These are phyloP conservation scores for Eupithecia insigniata DNA, from an alignment of 2,888 invertebrate genomes.

Conservation along the genomic window DNA sequence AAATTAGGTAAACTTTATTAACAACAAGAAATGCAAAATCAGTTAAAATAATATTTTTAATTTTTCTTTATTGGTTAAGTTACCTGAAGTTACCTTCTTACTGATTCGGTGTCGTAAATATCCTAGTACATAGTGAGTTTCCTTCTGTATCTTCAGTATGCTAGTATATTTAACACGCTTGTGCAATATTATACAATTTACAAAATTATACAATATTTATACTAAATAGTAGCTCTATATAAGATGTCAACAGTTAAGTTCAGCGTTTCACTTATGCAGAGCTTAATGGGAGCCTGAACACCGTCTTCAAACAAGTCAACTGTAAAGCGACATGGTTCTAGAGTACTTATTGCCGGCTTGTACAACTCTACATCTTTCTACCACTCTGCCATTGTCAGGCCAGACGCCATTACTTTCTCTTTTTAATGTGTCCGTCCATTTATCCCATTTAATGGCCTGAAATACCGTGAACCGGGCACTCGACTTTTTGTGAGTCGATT, in stretches of 20 bases:
- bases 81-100: neutral
- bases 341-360: neutral
- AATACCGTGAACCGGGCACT: conserved; percentile 29
- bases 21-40: too few relatives aligned
- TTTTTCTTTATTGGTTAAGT: too few relatives aligned
- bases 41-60: too few relatives aligned
- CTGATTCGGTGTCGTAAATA: neutral
- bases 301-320: neutral
- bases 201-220: neutral
- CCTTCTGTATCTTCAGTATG: neutral
- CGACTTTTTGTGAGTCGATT: conserved; percentile 30
- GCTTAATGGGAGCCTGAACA: neutral
- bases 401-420: conserved; percentile 35
- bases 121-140: neutral
- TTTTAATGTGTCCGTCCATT: conserved; percentile 32
- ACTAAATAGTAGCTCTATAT: too few relatives aligned
- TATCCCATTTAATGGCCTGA: conserved; percentile 37
- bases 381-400: conserved; percentile 28
- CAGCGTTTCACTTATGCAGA: neutral
- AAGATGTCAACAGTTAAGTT: neutral
- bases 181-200: too few relatives aligned
- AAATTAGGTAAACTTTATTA: too few relatives aligned
- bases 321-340: neutral
- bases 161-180: too few relatives aligned
- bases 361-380: conserved; percentile 5